Evolutionary conservation across 1,140 invertebrate species (phyloP).

Genomic region (Pantala flavescens): DNA sequence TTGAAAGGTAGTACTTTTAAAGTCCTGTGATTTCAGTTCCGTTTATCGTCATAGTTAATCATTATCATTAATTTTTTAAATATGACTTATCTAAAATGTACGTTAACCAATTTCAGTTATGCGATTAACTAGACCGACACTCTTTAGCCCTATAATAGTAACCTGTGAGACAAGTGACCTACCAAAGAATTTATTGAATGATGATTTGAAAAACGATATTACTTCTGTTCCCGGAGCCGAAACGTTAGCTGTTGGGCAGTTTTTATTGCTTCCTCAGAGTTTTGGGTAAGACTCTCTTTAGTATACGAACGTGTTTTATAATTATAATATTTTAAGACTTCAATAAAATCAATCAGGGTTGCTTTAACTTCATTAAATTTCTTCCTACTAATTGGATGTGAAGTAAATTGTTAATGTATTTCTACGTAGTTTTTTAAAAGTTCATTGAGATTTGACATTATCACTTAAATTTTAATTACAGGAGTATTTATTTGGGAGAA

Average conservation of each 20-base stretch:
- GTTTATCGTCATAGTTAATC: neutral
- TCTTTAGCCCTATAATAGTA: constrained; percentile 66
- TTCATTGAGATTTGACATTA: neutral
- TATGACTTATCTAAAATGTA: too few species aligned
- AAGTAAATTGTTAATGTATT: too few species aligned
- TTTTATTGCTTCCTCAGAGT: constrained; percentile 86
- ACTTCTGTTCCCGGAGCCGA: constrained; percentile 66
- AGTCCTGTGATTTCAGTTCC: neutral
- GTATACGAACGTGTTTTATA: too few species aligned
- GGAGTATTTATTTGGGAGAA: constrained; percentile 82
- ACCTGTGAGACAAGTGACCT: constrained; percentile 76
- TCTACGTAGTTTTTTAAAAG: too few species aligned
- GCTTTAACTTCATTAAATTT: too few species aligned
- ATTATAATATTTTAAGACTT: too few species aligned
- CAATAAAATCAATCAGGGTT: too few species aligned
- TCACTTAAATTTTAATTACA: constrained; percentile 33
- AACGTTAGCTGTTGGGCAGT: constrained; percentile 73
- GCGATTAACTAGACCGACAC: constrained; percentile 76
- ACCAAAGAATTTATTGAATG: constrained; percentile 63
- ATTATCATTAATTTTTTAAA: constrained; percentile 20
- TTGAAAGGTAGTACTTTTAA: constrained; percentile 31
- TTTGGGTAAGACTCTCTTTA: constrained; percentile 82
- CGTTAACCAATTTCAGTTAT: constrained; percentile 57
- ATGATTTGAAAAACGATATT: constrained; percentile 64
- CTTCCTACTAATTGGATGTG: too few species aligned